Evolutionary conservation across 2,888 invertebrate species (phyloP).

Genomic region (Phorcus lineatus): DNA sequence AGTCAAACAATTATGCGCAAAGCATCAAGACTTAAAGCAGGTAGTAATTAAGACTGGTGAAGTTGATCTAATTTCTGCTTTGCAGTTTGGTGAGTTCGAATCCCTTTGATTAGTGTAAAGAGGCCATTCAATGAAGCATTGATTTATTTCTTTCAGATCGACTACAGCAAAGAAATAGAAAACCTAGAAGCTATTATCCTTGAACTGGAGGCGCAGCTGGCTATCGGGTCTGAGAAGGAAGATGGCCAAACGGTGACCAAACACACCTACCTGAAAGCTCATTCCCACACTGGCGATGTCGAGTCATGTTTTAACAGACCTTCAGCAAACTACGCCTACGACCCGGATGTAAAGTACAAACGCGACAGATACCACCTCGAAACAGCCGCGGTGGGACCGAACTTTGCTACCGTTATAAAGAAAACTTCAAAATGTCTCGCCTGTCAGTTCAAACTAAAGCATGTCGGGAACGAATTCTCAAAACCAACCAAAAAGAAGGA

Average conservation of each 20-base stretch:
- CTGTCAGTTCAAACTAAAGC: constrained; percentile 52
- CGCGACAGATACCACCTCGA: neutral
- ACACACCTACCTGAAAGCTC: constrained; percentile 22
- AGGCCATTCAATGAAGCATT: too few species aligned
- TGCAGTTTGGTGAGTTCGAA: too few species aligned
- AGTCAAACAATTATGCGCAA: too few species aligned
- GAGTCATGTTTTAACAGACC: neutral
- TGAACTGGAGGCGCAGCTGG: neutral
- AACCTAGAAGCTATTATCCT: constrained; percentile 12
- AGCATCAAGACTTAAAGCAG: too few species aligned
- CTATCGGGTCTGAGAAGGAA: neutral
- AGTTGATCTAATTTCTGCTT: too few species aligned
- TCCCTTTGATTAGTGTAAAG: too few species aligned
- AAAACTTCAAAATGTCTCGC: constrained; percentile 41
- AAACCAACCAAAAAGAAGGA: neutral
- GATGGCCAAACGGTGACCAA: neutral
- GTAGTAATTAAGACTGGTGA: too few species aligned
- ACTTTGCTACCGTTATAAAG: neutral
- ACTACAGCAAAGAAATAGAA: constrained; percentile 10
- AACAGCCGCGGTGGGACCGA: neutral
- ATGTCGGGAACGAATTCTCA: constrained; percentile 32
- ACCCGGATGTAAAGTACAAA: neutral
- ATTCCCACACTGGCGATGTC: neutral
- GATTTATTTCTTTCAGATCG: neutral
- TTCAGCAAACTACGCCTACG: neutral